Evolutionary conservation across 2,888 invertebrate species (phyloP).

Genomic region (Bombylius discolor): DNA sequence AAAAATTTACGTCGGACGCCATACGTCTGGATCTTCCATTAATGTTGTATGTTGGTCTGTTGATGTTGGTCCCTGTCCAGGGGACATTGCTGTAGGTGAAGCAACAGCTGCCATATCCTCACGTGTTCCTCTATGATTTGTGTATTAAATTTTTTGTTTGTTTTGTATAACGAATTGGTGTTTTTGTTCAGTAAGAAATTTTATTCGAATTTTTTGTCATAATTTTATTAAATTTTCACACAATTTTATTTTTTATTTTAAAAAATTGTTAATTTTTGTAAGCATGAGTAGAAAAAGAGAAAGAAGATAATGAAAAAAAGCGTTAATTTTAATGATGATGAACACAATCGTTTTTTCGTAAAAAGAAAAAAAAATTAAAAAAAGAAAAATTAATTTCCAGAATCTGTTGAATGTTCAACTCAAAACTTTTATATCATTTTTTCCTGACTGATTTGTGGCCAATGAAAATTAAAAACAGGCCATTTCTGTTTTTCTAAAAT

Average conservation of each 20-base stretch:
- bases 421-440: no score
- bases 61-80: constrained; percentile 47
- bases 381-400: no score
- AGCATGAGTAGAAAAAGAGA: constrained; percentile 10
- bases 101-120: constrained; percentile 76
- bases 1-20: constrained; percentile 75
- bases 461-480: no score
- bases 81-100: constrained; percentile 48
- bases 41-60: constrained; percentile 53
- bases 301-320: background rate
- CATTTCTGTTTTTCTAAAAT: no score
- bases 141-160: background rate
- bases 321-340: no score
- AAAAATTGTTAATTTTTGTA: background rate
- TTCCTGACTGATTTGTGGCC: no score
- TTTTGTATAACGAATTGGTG: constrained; percentile 1
- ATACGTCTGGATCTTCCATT: constrained; percentile 87
- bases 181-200: background rate
- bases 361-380: no score
- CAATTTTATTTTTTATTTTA: no score
- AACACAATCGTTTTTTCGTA: no score
- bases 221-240: no score
- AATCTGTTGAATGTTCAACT: no score
- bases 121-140: constrained; percentile 54
- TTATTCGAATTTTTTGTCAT: no score